phyloP scores from a whole-genome alignment of 2,888 invertebrate species.

The Ernsta delagoae region DNA sequence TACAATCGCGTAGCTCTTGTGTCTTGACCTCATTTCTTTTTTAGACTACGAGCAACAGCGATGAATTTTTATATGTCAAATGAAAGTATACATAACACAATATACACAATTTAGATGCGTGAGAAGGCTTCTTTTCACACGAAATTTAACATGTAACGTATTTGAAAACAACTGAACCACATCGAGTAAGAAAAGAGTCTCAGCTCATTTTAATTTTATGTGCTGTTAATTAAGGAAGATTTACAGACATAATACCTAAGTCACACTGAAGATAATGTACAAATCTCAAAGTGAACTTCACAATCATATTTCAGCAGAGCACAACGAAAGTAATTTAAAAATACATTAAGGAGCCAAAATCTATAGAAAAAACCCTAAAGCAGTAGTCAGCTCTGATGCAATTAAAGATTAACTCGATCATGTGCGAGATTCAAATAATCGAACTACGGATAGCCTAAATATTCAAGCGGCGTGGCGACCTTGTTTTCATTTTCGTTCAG shows the following conservation, averaged over 20 bases:
- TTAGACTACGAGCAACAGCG: constrained; percentile 54
- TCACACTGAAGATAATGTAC: too few relatives aligned
- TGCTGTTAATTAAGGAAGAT: background rate
- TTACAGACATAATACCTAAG: background rate
- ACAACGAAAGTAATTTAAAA: background rate
- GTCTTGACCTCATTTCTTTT: constrained; percentile 74
- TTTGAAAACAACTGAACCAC: constrained; percentile 9
- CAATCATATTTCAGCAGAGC: too few relatives aligned
- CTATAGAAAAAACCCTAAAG: background rate
- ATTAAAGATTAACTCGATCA: constrained; percentile 16
- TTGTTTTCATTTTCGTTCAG: constrained; percentile 79
- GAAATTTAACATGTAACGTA: constrained; percentile 15
- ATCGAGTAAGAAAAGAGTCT: background rate
- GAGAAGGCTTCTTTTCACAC: constrained; percentile 31
- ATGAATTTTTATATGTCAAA: constrained; percentile 43
- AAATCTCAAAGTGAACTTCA: too few relatives aligned
- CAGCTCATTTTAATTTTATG: background rate
- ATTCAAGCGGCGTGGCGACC: constrained; percentile 73
- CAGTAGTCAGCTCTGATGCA: constrained; percentile 5
- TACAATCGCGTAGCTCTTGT: constrained; percentile 52
- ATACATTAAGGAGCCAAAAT: background rate
- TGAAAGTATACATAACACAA: constrained; percentile 36
- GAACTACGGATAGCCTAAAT: constrained; percentile 65
- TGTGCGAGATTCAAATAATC: constrained; percentile 50
- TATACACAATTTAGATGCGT: constrained; percentile 23